phyloP scores from a whole-genome alignment of 2,113 vertebrate species.

The Tonatia bakeri region DNA sequence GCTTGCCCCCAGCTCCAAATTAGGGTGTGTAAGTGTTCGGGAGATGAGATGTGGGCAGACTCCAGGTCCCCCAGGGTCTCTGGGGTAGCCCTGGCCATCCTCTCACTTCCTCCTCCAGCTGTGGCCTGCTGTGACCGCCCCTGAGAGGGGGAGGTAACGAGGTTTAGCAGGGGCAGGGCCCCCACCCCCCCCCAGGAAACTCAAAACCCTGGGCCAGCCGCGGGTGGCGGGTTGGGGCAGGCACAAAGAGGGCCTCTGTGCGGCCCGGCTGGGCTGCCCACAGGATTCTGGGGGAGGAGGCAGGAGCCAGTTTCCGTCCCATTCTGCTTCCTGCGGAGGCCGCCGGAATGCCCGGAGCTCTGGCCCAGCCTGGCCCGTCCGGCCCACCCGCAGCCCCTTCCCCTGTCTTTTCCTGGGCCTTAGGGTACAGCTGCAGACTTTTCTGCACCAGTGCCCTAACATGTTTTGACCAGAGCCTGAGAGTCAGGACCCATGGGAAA shows the following conservation, averaged over 20 bases:
- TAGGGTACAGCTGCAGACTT: constrained; percentile 10
- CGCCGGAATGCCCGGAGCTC: constrained; percentile 73
- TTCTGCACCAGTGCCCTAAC: not conserved
- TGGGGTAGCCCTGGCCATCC: constrained; percentile 34
- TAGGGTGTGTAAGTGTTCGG: not conserved
- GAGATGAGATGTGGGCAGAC: not conserved
- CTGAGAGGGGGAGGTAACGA: constrained; percentile 52
- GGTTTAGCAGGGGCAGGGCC: constrained; percentile 40
- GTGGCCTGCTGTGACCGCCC: constrained; percentile 58
- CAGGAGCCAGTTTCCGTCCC: constrained; percentile 73
- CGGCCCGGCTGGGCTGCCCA: constrained; percentile 68
- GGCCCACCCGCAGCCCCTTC: constrained; percentile 65
- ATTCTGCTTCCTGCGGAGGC: constrained; percentile 76
- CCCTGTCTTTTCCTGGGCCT: constrained; percentile 52
- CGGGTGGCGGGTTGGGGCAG: constrained; percentile 68
- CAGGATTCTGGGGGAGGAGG: constrained; percentile 78
- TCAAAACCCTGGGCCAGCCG: constrained; percentile 74
- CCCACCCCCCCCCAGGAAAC: constrained; percentile 73
- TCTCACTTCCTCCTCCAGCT: constrained; percentile 58
- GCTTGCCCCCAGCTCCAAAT: not conserved
- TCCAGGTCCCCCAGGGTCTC: not conserved
- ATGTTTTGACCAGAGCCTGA: not conserved
- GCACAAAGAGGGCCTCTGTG: constrained; percentile 78
- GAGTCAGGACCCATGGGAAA: not conserved
- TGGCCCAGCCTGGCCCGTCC: constrained; percentile 55